Evolutionary conservation across 2,797 vertebrate genomes (phyloP).

Genomic region (Microctenopoma lineatum): DNA sequence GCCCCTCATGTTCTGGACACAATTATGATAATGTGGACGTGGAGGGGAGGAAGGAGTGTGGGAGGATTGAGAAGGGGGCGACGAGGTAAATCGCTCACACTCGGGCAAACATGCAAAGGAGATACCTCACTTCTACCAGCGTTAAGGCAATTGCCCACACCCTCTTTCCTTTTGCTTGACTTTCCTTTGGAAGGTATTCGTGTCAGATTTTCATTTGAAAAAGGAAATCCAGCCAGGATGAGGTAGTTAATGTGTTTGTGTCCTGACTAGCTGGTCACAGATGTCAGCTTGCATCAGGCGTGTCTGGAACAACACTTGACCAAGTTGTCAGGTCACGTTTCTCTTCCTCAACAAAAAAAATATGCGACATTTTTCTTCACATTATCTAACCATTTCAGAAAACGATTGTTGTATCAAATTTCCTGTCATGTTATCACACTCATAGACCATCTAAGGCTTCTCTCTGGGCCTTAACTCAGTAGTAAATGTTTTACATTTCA

Average conservation of each 20-base stretch:
- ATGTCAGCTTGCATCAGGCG: slow-evolving; percentile 68
- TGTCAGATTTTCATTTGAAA: slow-evolving; percentile 85
- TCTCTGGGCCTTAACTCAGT: slow-evolving; percentile 14
- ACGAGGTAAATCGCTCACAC: slow-evolving; percentile 74
- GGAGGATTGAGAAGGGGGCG: slow-evolving; percentile 51
- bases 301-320: slow-evolving; percentile 47
- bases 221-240: slow-evolving; percentile 88
- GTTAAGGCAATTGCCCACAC: slow-evolving; percentile 32
- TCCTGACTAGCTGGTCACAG: slow-evolving; percentile 77
- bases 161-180: slow-evolving; percentile 37
- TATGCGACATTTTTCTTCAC: slow-evolving; percentile 46
- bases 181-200: slow-evolving; percentile 60
- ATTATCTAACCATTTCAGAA: slow-evolving; percentile 44
- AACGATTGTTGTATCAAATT: slow-evolving; percentile 42
- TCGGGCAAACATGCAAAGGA: slow-evolving; percentile 64
- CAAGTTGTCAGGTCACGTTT: slow-evolving; percentile 65
- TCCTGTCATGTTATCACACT: slow-evolving; percentile 22
- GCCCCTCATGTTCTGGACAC: slow-evolving; percentile 99
- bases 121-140: slow-evolving; percentile 44
- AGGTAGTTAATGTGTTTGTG: slow-evolving; percentile 86
- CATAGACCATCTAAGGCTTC: not conserved
- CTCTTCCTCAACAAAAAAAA: slow-evolving; percentile 42
- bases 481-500: slow-evolving; percentile 65
- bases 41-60: slow-evolving; percentile 58
- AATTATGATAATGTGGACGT: slow-evolving; percentile 98